Evolutionary conservation across 2,113 vertebrate genomes (phyloP).

Genomic region (Rhadina sibilatrix): DNA sequence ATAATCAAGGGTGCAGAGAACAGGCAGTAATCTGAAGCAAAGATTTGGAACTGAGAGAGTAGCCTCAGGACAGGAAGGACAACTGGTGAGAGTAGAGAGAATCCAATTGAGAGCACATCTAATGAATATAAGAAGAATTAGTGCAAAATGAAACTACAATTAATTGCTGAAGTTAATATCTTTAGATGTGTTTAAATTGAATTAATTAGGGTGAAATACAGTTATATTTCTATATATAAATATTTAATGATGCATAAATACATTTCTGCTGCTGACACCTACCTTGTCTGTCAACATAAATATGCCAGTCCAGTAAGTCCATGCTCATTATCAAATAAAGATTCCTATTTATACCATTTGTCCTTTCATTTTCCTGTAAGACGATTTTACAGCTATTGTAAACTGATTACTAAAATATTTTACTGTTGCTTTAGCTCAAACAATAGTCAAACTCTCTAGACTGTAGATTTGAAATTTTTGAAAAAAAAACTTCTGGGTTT

Average conservation of each 20-base stretch:
- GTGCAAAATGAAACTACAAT: background rate
- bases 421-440: background rate
- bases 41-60: background rate
- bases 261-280: background rate
- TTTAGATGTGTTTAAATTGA: background rate
- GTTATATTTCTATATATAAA: background rate
- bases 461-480: background rate
- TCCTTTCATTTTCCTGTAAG: background rate
- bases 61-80: background rate
- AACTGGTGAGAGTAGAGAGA: background rate
- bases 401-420: background rate
- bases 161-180: background rate
- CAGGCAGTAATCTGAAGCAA: background rate
- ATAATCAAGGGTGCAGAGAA: background rate
- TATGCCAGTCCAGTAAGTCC: background rate
- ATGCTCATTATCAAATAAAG: background rate
- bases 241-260: background rate
- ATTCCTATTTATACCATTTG: background rate
- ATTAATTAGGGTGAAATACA: background rate
- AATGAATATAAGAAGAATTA: background rate
- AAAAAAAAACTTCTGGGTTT: fast-evolving
- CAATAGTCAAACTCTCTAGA: background rate
- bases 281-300: background rate
- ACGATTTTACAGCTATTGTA: background rate
- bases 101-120: background rate